Conservation (phyloP, 92 coral and sea anemone species). For the Paramuricea clavata region DNA sequence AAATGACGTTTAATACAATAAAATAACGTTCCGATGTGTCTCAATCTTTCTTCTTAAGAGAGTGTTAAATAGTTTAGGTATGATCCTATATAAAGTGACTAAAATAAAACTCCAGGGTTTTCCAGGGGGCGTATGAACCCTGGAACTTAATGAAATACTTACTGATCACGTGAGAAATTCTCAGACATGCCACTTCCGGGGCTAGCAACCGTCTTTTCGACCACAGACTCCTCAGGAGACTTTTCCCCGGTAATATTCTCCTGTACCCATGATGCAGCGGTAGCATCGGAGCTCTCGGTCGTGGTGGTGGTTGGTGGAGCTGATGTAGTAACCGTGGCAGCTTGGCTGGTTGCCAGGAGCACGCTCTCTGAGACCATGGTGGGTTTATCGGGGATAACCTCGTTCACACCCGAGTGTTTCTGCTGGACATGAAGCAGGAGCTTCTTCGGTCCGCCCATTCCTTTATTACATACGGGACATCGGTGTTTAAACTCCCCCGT, state of each 20-base stretch:
- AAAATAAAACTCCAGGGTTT: too few relatives aligned
- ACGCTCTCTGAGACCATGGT: slow-evolving; percentile 29
- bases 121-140: too few relatives aligned
- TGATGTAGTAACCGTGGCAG: neutral
- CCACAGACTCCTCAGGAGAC: neutral
- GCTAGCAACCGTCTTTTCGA: neutral
- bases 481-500: slow-evolving; percentile 87
- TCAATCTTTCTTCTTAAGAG: too few relatives aligned
- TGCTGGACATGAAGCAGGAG: slow-evolving; percentile 80
- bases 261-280: slow-evolving; percentile 51
- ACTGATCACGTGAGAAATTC: neutral
- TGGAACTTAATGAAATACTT: neutral
- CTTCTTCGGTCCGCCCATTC: slow-evolving; percentile 95
- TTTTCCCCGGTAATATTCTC: slow-evolving; percentile 21
- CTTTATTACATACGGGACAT: slow-evolving; percentile 86
- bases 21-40: too few relatives aligned
- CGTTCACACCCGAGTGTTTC: slow-evolving; percentile 47
- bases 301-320: neutral
- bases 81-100: too few relatives aligned
- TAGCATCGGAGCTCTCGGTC: slow-evolving; percentile 24
- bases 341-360: slow-evolving; percentile 26
- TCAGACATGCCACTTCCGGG: slow-evolving; percentile 31
- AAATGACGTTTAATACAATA: too few relatives aligned
- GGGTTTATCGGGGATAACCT: slow-evolving; percentile 41
- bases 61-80: too few relatives aligned